Evolutionary conservation across 2,797 vertebrate species (phyloP), one percentile per base, ranked within the genome.

Genomic region (Enteromius afrohamiltoni): DNA sequence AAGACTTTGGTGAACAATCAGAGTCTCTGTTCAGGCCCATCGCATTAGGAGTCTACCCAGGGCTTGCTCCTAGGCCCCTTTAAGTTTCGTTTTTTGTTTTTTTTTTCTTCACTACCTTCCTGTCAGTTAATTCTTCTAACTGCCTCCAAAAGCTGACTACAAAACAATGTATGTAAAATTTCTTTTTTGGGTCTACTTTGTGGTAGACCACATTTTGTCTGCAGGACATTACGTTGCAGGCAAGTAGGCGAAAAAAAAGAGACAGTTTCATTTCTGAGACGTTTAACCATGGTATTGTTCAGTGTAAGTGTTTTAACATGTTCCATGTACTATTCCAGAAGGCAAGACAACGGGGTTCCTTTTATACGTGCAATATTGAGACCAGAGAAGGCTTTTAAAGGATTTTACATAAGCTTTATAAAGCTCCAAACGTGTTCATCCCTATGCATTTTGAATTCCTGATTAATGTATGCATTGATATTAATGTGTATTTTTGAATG

Each of bases 381-480:
- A 92, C 91, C 87, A 71, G 23, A 68, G 17, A 17, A 88, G 80
- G 91, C 92, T 94, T 91, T 80, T 86, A 47, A 80, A 83, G 85
- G 87, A 94, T 95, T 96, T 93, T 91, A 90, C 90, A 91, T 89
- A 92, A 90, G 92, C 94, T 94, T 94, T 93, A 92, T 91, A 92
- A 92, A 93, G 85, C 80, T 89, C 94, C 93, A 90, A 91, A 89
- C 88, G 84, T 85, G 91, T 90, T 85, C 91, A 92, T 95, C 95
- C 95, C 95, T 97, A 97, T 97, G 97, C 96, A 96, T 97, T 96
- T 95, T 91, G 92, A 95, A 95, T 92, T 92, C 93, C 91, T 92
- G 88, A 91, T 94, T 89, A 89, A 85, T 90, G 92, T 95, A 91
- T 92, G 94, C 93, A 89, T 94, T 91, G 90, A 91, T 93, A 88